Conservation (phyloP, 2,888 invertebrate genomes). For the Lapara coniferarum region DNA sequence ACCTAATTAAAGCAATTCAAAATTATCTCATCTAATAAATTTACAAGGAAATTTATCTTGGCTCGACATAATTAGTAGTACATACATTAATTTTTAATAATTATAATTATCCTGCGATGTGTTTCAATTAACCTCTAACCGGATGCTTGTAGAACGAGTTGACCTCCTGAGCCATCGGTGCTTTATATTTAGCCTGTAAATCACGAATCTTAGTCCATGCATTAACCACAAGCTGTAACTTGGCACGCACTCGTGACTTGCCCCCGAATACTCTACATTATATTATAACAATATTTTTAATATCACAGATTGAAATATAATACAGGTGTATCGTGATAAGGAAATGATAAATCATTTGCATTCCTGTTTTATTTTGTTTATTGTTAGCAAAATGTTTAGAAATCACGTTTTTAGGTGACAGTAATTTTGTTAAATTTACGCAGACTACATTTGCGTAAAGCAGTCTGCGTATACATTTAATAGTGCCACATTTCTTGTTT, state of each 20-base stretch:
- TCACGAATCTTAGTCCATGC: slow-evolving; percentile 56
- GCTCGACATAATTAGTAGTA: background rate
- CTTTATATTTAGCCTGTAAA: slow-evolving; percentile 56
- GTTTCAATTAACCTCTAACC: slow-evolving; percentile 45
- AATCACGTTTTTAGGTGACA: background rate
- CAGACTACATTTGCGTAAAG: too few species aligned
- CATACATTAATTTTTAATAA: background rate
- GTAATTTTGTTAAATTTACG: too few species aligned
- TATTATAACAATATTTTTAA: slow-evolving; percentile 31
- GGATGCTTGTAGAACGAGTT: slow-evolving; percentile 61
- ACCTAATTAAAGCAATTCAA: background rate
- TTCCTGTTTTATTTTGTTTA: background rate
- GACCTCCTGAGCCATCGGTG: slow-evolving; percentile 61
- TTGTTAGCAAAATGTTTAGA: background rate
- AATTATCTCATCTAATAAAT: background rate
- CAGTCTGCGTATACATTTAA: too few species aligned
- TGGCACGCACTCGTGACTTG: slow-evolving; percentile 56
- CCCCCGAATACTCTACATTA: slow-evolving; percentile 36
- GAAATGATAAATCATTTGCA: background rate
- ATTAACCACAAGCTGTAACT: slow-evolving; percentile 55
- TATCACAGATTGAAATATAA: background rate
- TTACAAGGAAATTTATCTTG: background rate
- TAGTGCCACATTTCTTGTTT: too few species aligned
- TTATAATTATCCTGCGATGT: slow-evolving; percentile 22
- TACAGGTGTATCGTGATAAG: slow-evolving; percentile 14